Conservation (phyloP, 2,113 vertebrate species). For the Periophthalmodon schlosseri region DNA sequence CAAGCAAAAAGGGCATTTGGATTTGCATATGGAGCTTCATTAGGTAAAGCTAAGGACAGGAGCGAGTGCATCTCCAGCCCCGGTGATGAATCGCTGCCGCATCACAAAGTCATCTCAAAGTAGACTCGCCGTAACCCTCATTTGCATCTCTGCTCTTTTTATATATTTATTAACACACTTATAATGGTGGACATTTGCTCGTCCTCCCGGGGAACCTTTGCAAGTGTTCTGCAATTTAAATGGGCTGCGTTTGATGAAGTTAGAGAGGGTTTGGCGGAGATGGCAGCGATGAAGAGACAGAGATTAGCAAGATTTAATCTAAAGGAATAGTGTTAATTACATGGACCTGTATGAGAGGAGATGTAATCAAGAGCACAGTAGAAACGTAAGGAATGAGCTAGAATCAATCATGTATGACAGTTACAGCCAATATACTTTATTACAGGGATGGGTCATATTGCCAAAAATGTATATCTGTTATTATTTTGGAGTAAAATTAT, state of each 20-base stretch:
- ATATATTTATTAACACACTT: conserved; percentile 79
- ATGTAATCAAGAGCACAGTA: conserved; percentile 21
- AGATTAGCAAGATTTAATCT: conserved; percentile 33
- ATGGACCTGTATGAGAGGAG: conserved; percentile 9
- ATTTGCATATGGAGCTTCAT: conserved; percentile 99
- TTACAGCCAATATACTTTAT: neutral
- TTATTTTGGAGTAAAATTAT: too few relatives aligned
- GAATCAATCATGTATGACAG: neutral
- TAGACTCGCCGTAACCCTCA: conserved; percentile 92
- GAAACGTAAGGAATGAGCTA: conserved; percentile 1
- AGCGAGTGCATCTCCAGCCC: conserved; percentile 90
- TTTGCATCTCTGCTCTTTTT: conserved; percentile 88
- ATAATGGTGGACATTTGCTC: conserved; percentile 77
- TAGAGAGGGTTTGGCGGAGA: conserved; percentile 59
- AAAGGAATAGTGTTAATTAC: conserved; percentile 55
- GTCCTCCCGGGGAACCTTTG: conserved; percentile 75
- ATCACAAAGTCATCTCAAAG: conserved; percentile 91
- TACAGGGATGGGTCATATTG: neutral
- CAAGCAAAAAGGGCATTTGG: conserved; percentile 92
- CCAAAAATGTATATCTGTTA: neutral
- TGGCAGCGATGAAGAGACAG: conserved; percentile 31
- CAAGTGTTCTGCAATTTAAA: conserved; percentile 79
- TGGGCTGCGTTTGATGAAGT: conserved; percentile 68
- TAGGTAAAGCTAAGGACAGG: conserved; percentile 98
- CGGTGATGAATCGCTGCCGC: conserved; percentile 97